Percentiles rank a stretch among this genome's conserved stretches.
phyloP scores from a whole-genome alignment of 2,888 invertebrate species.

The Ichneumoninae sp. region DNA sequence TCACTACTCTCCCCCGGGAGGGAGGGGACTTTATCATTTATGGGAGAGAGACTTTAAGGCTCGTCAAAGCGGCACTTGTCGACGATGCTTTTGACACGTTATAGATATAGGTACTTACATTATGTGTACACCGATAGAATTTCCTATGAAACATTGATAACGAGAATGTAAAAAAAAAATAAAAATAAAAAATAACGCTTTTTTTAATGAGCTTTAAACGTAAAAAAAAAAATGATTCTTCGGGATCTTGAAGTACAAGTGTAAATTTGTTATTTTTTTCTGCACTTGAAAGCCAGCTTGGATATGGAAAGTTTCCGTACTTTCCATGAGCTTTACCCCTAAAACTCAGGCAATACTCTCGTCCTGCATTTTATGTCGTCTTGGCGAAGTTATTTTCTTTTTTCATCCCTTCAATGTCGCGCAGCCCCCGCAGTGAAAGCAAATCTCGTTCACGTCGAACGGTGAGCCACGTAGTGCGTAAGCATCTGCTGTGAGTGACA shows the following conservation, averaged over 20 bases:
- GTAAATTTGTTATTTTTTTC: not conserved
- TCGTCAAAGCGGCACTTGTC: constrained; percentile 60
- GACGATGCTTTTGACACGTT: constrained; percentile 60
- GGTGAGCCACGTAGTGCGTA: constrained; percentile 46
- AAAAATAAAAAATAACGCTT: not conserved
- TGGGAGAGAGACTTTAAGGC: constrained; percentile 61
- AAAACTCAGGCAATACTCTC: constrained; percentile 23
- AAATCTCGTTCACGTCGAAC: constrained; percentile 65
- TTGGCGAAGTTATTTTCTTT: constrained; percentile 45
- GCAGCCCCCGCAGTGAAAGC: constrained; percentile 30
- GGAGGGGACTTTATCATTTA: constrained; percentile 77
- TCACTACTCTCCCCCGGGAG: constrained; percentile 71
- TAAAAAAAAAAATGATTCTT: not conserved
- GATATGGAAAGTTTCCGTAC: constrained; percentile 22
- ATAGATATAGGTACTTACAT: constrained; percentile 39
- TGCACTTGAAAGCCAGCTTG: not conserved
- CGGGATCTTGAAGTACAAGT: not conserved
- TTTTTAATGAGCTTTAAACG: not conserved
- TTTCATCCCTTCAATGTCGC: constrained; percentile 43
- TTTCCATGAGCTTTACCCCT: not conserved
- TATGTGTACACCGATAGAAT: not conserved
- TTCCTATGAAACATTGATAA: not conserved
- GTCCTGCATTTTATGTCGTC: constrained; percentile 66
- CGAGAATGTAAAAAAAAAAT: not conserved
- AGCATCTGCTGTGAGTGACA: constrained; percentile 78